Percentiles rank a stretch among this genome's conserved stretches.
Evolutionary conservation across 2,113 vertebrate species (phyloP).

Genomic region (Columba livia): DNA sequence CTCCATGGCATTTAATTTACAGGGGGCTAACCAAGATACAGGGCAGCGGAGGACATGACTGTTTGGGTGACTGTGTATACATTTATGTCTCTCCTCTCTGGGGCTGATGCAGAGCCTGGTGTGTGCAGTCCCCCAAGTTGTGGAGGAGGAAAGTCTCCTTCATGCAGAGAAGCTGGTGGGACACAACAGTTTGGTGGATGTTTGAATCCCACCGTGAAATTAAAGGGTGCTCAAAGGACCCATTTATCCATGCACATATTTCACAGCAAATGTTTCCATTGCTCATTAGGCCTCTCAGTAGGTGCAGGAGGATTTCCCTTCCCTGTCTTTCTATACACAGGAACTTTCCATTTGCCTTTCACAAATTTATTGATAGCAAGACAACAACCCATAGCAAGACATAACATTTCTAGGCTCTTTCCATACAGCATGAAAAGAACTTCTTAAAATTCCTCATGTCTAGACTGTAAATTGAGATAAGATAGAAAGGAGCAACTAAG

Average conservation of each 20-base stretch:
- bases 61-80: neutral
- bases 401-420: neutral
- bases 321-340: neutral
- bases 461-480: neutral
- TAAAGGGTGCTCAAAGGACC: neutral
- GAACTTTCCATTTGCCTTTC: neutral
- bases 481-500: neutral
- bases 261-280: neutral
- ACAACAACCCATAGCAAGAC: neutral
- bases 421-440: neutral
- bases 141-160: neutral
- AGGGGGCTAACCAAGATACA: neutral
- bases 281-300: neutral
- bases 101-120: neutral
- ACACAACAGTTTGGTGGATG: neutral
- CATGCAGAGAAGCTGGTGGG: neutral
- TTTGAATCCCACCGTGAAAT: neutral
- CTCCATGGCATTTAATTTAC: rapidly evolving
- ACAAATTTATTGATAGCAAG: neutral
- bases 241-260: neutral
- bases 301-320: neutral
- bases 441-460: neutral
- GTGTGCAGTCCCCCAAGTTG: rapidly evolving
- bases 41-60: neutral
- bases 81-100: neutral